A percentile compares a stretch with the other conserved stretches of the same genome.
phyloP scores from a whole-genome alignment of 2,113 vertebrate species.

The Passer domesticus region DNA sequence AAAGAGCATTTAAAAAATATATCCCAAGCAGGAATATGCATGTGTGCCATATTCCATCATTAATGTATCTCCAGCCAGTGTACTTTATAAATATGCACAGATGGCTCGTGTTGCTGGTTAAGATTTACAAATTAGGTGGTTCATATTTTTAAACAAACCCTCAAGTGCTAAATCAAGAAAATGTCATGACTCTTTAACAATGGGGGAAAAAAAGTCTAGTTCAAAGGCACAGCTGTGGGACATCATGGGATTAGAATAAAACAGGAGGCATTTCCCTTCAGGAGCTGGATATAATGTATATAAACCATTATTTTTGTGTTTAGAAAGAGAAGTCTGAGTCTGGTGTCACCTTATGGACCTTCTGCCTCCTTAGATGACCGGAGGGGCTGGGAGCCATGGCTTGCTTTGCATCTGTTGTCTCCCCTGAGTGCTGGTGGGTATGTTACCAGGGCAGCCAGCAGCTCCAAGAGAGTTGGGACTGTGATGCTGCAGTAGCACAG shows the following conservation, averaged over 20 bases:
- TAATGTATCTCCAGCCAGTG: neutral
- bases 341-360: neutral
- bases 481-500: neutral
- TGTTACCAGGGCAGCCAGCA: neutral
- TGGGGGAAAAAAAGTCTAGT: neutral
- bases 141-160: constrained; percentile 35
- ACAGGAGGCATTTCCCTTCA: neutral
- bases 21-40: neutral
- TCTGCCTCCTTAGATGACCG: neutral
- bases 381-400: neutral
- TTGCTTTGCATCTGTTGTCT: neutral
- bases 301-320: neutral
- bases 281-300: neutral
- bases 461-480: neutral
- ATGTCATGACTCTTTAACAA: neutral
- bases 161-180: constrained; percentile 37
- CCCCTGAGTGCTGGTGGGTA: neutral
- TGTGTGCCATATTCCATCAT: neutral
- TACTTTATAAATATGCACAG: neutral
- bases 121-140: constrained; percentile 15
- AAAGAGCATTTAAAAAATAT: neutral
- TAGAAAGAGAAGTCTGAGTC: neutral
- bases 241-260: neutral
- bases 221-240: constrained; percentile 27
- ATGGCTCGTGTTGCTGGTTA: constrained; percentile 15